Evolutionary conservation across 2,113 vertebrate genomes (phyloP), one percentile per base, ranked within the genome.

Genomic region (Mugil cephalus): DNA sequence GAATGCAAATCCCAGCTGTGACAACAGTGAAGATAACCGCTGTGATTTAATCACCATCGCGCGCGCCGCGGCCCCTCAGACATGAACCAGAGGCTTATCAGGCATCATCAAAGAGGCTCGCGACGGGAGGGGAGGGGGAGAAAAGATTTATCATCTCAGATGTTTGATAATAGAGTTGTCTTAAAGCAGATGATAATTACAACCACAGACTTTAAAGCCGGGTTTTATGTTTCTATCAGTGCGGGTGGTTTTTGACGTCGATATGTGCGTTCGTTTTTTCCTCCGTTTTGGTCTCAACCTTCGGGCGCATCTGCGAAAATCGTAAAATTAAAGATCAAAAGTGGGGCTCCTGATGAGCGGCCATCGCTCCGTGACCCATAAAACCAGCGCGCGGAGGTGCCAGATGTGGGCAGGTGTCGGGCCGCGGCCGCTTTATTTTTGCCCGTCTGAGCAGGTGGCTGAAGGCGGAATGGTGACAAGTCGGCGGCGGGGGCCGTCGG

Each of bases 371-470:
- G 18, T 83, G 80, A 84, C 84, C 73, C 77, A 81, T 65, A 69
- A 82, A 74, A 46, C 56, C 70, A 59, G 30, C 14, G 75, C 13
- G 68, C 83, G 9, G 75, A 69, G 56, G 72, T 45, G 56, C 7
- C 81, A 85, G 78, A 73, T 60, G 43, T 64, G 82, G 60, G 75
- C 88, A 83, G 83, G 85, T 84, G 79, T 82, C 76, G n/a, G n/a
- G 65, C 70, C 80, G 69, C 51, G 19, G 55, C 67, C 42, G 72
- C 70, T 75, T 58, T 18, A 64, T 40, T 52, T 30, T n/a, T 43
- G 59, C 70, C 52, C 21, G 24, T 7, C 24, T 1, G 42, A 79
- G 89, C 83, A 88, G 84, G 87, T 89, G 78, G 59, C 86, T 77
- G 40, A 52, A 87, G 74, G 76, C 80, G 40, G 74, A 67, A 35